Base-by-base conservation (phyloP, 1,140 invertebrate species). In the Microplitis mediator region DNA sequence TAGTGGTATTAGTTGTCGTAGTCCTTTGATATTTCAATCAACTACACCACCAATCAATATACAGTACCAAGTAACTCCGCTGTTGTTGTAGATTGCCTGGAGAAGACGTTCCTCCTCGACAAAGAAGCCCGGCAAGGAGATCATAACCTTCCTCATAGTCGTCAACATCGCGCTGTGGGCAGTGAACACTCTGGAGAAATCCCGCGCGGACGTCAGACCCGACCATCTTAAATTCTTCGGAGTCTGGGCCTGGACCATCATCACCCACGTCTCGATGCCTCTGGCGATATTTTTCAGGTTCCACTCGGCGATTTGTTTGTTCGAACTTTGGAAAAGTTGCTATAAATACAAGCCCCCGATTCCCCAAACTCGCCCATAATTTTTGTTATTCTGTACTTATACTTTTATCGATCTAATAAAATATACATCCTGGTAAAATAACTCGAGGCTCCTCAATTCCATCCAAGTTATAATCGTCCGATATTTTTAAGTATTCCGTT, bases 111-210 rank as follows among this genome's bases (percentile, higher is more conserved):
- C 77, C 88, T 90, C 4, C 81, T 90, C 56, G 85, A 90, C 74
- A 89, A 93, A 79, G n/a, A 95, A 95, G 82, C 94, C 95, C 0
- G 95, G 94, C 1, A 89, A 94, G 51, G 93, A 96, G 82, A 85
- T 95, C 14, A 93, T 96, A 13, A 96, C 94, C 0, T 96, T 96
- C 81, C 84, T 96, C 3, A 89, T 96, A 14, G 91, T 94, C 0
- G 92, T 93, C 56, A 96, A 96, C 79, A 93, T 96, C 83, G 93
- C 94, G 1, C 92, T 96, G 86, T 96, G 95, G 95, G 91, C 92
- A 9, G 93, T 95, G 1, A 95, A 94, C 76, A 94, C 93, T 0
- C 82, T 96, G 32, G 94, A 95, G 82, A 95, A 95, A 79, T 92
- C 92, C 65, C 87, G 93, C n/a, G 93, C 93, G 0, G 92, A 93